Evolutionary conservation across 2,888 invertebrate genomes (phyloP).

Genomic region (Cryptocheilus praepositus): DNA sequence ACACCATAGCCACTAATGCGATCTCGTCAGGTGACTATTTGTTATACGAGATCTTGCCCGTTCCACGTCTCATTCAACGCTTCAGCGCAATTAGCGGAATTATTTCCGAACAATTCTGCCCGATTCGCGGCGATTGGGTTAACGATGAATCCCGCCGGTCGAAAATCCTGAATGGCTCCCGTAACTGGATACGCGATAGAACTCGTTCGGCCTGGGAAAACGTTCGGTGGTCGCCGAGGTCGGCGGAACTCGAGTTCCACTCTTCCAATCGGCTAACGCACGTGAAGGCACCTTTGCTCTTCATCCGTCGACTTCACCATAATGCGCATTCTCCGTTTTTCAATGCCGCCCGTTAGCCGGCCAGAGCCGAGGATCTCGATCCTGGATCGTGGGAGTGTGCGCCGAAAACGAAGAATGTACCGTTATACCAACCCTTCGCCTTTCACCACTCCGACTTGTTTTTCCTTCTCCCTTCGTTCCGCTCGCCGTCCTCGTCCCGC

Average conservation of each 20-base stretch:
- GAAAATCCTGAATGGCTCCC: constrained; percentile 18
- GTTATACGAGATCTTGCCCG: no score
- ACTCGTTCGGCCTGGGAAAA: constrained; percentile 3
- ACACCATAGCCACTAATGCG: no score
- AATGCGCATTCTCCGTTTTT: constrained; percentile 38
- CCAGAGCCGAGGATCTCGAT: constrained; percentile 38
- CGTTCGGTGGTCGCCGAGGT: constrained; percentile 8
- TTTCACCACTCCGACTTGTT: constrained; percentile 14
- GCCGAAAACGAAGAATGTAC: constrained; percentile 36
- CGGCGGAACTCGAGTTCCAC: constrained; percentile 50
- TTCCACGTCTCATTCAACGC: no score
- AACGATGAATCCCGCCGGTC: constrained; percentile 36
- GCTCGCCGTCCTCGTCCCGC: neutral
- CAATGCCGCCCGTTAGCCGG: constrained; percentile 42
- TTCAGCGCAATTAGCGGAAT: no score
- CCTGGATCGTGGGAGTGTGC: constrained; percentile 42
- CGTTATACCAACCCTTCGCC: constrained; percentile 56
- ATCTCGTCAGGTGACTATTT: no score
- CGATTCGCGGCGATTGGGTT: neutral
- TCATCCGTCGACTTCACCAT: constrained; percentile 47
- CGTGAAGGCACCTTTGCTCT: constrained; percentile 27
- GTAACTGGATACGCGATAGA: constrained; percentile 48
- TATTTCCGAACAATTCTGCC: no score
- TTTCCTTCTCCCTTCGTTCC: constrained; percentile 19
- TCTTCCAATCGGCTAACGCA: constrained; percentile 23